Evolutionary conservation across 2,888 invertebrate genomes (phyloP).

Genomic region (Lepidocyrtoides sp.): DNA sequence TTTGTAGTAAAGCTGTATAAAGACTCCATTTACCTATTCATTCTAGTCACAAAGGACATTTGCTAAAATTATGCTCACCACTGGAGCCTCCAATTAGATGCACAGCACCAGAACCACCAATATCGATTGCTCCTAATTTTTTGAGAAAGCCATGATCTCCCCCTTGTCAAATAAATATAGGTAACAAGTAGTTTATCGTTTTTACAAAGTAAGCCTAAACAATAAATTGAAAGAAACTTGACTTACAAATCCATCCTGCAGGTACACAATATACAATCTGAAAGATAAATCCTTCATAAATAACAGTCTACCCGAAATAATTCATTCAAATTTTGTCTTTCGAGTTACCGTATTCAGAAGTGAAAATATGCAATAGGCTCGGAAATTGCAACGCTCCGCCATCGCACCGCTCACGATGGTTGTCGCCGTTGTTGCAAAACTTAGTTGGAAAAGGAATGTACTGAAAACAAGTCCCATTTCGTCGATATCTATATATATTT

Average conservation of each 20-base stretch:
- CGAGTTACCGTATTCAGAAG: slow-evolving; percentile 91
- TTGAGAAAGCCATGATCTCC: slow-evolving; percentile 93
- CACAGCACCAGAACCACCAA: slow-evolving; percentile 96
- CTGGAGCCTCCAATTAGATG: slow-evolving; percentile 93
- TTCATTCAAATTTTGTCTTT: not conserved
- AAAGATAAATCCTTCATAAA: not conserved
- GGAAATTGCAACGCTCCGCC: slow-evolving; percentile 97
- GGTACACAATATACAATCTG: slow-evolving; percentile 94
- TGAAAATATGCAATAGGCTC: slow-evolving; percentile 96
- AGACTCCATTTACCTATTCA: too few species aligned
- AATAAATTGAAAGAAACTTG: not conserved
- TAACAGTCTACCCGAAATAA: not conserved
- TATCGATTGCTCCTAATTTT: slow-evolving; percentile 95
- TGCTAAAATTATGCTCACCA: slow-evolving; percentile 46
- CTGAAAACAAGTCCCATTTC: slow-evolving; percentile 95
- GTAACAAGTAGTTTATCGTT: not conserved
- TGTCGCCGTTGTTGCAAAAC: slow-evolving; percentile 96
- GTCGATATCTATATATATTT: slow-evolving; percentile 87
- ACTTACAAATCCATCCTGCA: slow-evolving; percentile 97
- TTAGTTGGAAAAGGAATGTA: slow-evolving; percentile 96
- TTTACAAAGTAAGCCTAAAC: not conserved
- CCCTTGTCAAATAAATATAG: slow-evolving; percentile 55
- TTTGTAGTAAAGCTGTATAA: not conserved
- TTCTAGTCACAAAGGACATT: too few species aligned
- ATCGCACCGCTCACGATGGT: slow-evolving; percentile 98